Base-by-base conservation (phyloP, 2,888 invertebrate species). In the Scrobipalpa atriplicella region DNA sequence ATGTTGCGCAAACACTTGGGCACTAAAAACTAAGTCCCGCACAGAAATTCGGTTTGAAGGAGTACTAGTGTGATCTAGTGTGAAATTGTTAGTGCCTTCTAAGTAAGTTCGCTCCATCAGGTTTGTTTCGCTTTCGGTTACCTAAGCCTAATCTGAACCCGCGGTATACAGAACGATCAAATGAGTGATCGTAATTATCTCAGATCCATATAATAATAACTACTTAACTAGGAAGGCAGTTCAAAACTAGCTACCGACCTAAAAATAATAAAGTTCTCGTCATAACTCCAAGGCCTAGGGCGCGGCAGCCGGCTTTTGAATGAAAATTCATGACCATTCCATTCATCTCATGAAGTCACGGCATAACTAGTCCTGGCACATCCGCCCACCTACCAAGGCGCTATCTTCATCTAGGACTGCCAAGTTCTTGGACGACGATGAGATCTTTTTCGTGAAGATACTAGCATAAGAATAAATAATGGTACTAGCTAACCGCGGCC, bases 271-370 rank as follows among this genome's bases (percentile, higher is more conserved):
- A 56, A n/a, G 19, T 8, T 11, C 36, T 6, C 56, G 19, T 56
- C 56, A 56, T 29, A 19, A 10, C 13, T 41, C 38, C 58, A 65
- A 65, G 65, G 58, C 43, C 41, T 61, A 38, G 19, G 61, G 39
- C 43, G 65, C 56, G 56, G 56, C 60, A 18, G 66, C 56, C 38
- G 19, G 62, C 41, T 56, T 62, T 62, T 66, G 61, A 66, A 66
- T 66, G 61, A 58, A 62, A 56, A 66, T 66, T 65, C 60, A 60
- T 61, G 61, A 51, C 29, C 19, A 10, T 29, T 10, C 62, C 16
- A 56, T 66, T 66, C 56, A 66, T 54, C 62, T 41, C 36, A 13
- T 51, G 65, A 61, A 66, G 11, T 60, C 47, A 60, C 8, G 60
- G 16, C n/a, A 11, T 51, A 18, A 60, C 21, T 56, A 29, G 29